Evolutionary conservation across 2,797 vertebrate genomes (phyloP).

Genomic region (Lateolabrax maculatus): DNA sequence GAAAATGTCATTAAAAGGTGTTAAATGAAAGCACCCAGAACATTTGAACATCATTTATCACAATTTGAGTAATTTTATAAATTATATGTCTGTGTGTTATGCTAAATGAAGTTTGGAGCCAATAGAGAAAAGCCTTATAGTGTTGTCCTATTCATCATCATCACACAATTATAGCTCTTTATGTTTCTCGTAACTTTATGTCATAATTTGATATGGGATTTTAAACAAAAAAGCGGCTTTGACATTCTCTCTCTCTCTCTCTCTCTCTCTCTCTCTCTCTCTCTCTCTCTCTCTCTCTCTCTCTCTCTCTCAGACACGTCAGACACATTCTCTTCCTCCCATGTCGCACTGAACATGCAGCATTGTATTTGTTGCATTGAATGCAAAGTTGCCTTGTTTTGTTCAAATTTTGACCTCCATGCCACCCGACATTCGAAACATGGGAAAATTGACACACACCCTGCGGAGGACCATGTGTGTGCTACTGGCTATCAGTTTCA

Average conservation of each 20-base stretch:
- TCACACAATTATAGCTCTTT: not conserved
- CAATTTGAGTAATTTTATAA: too few relatives aligned
- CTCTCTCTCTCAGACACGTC: not conserved
- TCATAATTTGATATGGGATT: not conserved
- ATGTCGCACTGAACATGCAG: too few relatives aligned
- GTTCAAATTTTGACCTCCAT: not conserved
- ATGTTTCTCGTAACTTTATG: not conserved
- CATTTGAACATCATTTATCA: too few relatives aligned
- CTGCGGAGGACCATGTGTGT: rapidly evolving
- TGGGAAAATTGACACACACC: not conserved
- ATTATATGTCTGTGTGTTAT: not conserved
- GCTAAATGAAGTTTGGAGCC: not conserved
- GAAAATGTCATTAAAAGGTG: not conserved
- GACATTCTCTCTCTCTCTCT: not conserved
- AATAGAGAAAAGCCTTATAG: too few relatives aligned
- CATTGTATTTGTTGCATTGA: not conserved
- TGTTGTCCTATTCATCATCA: not conserved
- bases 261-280: not conserved
- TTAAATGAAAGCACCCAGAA: too few relatives aligned
- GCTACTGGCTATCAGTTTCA: not conserved
- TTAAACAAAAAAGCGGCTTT: not conserved
- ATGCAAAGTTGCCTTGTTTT: not conserved
- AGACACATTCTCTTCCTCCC: not conserved
- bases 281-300: not conserved
- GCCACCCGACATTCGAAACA: not conserved